Evolutionary conservation across 2,113 vertebrate genomes (phyloP).

Genomic region (Salminus brasiliensis): DNA sequence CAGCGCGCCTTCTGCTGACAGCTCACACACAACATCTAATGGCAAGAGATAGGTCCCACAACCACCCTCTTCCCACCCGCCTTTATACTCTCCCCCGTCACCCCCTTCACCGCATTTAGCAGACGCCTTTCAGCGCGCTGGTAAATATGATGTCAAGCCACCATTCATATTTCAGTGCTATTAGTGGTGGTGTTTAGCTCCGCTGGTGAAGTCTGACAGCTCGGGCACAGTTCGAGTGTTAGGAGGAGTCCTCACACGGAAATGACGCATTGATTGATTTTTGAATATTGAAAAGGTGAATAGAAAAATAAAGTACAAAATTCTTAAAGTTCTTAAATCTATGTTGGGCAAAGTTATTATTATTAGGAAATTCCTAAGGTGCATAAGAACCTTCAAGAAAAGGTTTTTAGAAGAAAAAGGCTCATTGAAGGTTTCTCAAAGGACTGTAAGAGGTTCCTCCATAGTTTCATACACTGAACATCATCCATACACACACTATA

Average conservation of each 20-base stretch:
- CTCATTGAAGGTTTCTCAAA: no score
- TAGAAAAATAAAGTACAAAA: no score
- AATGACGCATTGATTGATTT: neutral
- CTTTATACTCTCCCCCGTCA: slow-evolving; percentile 19
- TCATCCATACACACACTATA: no score
- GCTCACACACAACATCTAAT: slow-evolving; percentile 87
- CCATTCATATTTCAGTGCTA: slow-evolving; percentile 71
- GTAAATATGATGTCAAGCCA: slow-evolving; percentile 76
- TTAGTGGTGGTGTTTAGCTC: slow-evolving; percentile 60
- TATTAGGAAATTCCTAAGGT: no score
- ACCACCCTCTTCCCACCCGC: slow-evolving; percentile 73
- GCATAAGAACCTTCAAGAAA: no score
- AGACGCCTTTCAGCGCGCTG: slow-evolving; percentile 74
- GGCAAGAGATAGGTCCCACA: slow-evolving; percentile 80
- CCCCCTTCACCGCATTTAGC: slow-evolving; percentile 74
- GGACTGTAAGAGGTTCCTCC: no score
- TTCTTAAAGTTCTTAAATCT: no score
- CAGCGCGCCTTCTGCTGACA: slow-evolving; percentile 89
- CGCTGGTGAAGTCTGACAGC: slow-evolving; percentile 47
- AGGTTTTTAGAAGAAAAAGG: no score
- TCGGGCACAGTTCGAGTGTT: neutral
- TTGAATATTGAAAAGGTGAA: neutral
- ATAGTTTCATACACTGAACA: no score
- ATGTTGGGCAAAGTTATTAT: no score
- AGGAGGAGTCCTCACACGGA: neutral